Conservation (phyloP, 1,140 invertebrate species). For the Heliconius melpomene region DNA sequence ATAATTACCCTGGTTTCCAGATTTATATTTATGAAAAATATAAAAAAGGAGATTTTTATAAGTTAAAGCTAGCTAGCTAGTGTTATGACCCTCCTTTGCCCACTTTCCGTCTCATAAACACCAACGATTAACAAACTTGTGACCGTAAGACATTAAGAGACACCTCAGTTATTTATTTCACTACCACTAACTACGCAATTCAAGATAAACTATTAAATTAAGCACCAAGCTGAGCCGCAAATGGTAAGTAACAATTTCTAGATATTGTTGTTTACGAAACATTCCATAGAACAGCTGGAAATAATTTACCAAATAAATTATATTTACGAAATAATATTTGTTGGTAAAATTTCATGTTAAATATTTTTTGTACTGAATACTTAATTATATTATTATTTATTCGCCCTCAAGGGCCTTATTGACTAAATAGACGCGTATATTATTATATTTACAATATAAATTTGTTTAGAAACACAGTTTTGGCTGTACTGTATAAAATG, state of each 20-base stretch:
- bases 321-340: too few relatives aligned
- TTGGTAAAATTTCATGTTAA: too few relatives aligned
- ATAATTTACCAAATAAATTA: slow-evolving; percentile 16
- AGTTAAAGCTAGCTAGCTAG: too few relatives aligned
- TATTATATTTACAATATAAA: too few relatives aligned
- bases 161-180: slow-evolving; percentile 51
- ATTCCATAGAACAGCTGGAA: slow-evolving; percentile 32
- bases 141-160: slow-evolving; percentile 48
- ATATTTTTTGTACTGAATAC: too few relatives aligned
- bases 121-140: slow-evolving; percentile 42
- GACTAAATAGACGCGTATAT: too few relatives aligned
- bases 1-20: neutral
- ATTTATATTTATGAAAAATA: neutral
- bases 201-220: slow-evolving; percentile 71
- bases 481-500: too few relatives aligned
- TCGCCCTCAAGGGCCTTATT: too few relatives aligned
- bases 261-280: slow-evolving; percentile 46
- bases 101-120: slow-evolving; percentile 33
- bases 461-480: too few relatives aligned
- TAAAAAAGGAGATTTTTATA: too few relatives aligned
- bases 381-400: too few relatives aligned
- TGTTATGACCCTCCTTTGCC: too few relatives aligned
- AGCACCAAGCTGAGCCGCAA: slow-evolving; percentile 60
- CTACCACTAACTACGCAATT: slow-evolving; percentile 56
- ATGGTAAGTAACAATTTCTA: slow-evolving; percentile 62